Evolutionary conservation across 2,113 vertebrate species (phyloP).

Genomic region (Shinisaurus crocodilurus): DNA sequence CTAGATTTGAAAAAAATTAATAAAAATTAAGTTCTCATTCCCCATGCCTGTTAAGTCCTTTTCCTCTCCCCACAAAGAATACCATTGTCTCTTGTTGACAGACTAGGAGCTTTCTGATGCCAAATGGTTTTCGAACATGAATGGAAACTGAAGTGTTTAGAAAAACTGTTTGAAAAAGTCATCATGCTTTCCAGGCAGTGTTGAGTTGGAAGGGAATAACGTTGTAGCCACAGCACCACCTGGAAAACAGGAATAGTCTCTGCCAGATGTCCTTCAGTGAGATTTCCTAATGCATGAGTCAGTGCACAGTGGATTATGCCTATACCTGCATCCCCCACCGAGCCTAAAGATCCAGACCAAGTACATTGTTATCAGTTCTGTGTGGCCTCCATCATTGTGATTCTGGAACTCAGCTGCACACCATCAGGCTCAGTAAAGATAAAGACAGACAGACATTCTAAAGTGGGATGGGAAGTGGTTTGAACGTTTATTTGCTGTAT

Average conservation of each 20-base stretch:
- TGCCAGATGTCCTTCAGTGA: neutral
- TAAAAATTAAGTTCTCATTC: neutral
- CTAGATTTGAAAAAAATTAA: neutral
- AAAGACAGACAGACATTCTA: neutral
- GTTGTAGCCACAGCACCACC: constrained; percentile 5
- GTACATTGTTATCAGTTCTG: neutral
- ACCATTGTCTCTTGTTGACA: neutral
- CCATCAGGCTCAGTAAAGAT: neutral
- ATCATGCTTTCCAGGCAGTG: constrained; percentile 18
- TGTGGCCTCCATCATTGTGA: neutral
- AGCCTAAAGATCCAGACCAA: neutral
- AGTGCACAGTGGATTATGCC: neutral
- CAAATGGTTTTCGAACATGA: neutral
- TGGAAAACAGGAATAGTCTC: constrained; percentile 18
- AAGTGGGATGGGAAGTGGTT: neutral
- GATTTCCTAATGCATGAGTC: neutral
- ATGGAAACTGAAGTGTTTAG: neutral
- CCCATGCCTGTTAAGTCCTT: neutral
- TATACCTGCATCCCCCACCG: neutral
- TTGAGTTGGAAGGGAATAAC: constrained; percentile 34
- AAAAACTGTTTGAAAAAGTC: neutral
- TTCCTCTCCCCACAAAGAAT: neutral
- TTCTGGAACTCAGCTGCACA: neutral
- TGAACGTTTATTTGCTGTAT: neutral
- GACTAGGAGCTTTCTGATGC: neutral